Evolutionary conservation across 1,140 invertebrate species (phyloP), one percentile per base, ranked within the genome.

Genomic region (Drosophila bocki): DNA sequence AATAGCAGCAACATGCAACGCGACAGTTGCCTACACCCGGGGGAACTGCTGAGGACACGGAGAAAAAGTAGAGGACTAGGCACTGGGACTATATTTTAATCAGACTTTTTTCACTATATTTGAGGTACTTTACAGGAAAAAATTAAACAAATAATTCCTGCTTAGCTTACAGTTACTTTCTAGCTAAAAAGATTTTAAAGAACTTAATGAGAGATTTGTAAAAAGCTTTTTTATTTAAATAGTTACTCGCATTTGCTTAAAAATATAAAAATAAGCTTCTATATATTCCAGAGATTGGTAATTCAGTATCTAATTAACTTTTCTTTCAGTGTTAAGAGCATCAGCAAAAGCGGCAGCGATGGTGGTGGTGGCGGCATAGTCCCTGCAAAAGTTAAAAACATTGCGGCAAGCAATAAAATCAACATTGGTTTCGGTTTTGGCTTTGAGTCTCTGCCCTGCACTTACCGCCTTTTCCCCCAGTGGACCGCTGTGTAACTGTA

Each of bases 1-100:
- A 87, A 88, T 80, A 84, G 84, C 84, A 79, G 84, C 84, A 88
- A 88, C 84, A 87, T 87, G 84, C 85, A 87, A 84, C 84, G 74
- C 85, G 83, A 88, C 84, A 78, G 80, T 87, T 78, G 81, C 64
- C 57, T 58, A 54, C 39, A 51, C 62, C 74, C 72, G 33, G 44
- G 70, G 68, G 70, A 72, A 37, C 48, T 47, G 17, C 45, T 35
- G 8, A 13, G 22, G 11, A 41, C 65, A 72, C 45, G 17, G 61
- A 11, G 32, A 70, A 22, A 70, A 70, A 54, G 19, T 33, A 9
- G 13, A 15, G 22, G 15, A 62, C 12, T n/a, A 26, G 22, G 35
- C 22, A 17, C 4, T n/a, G 7, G 6, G 3, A 8, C 3, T 11
- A 2, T 7, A 8, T 41, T 57, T 57, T 57, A 54, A 54, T 54